These are phyloP conservation scores for Folsomia candida DNA, from an alignment of 2,888 invertebrate species.

Conservation along the genomic window DNA sequence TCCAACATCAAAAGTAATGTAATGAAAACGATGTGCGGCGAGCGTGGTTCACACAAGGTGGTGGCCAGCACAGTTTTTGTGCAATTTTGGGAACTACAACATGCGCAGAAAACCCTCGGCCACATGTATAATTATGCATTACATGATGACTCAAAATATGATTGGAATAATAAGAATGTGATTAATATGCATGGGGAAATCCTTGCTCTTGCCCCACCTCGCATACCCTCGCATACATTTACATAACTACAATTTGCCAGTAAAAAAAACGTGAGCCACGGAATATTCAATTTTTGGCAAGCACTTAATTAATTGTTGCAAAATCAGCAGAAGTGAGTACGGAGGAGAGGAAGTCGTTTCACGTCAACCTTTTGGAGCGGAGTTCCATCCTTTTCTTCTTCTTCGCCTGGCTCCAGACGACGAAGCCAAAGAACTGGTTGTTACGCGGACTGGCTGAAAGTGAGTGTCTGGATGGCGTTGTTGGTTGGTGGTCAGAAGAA, in stretches of 20 bases:
- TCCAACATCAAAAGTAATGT: not conserved
- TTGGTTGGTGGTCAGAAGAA: conserved; percentile 4
- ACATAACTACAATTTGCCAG: too few species aligned
- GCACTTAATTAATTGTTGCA: not conserved
- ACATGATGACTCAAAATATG: not conserved
- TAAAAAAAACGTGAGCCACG: not conserved
- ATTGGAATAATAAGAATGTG: not conserved
- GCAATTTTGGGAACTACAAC: not conserved
- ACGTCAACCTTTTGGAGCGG: too few species aligned
- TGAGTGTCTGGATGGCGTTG: too few species aligned
- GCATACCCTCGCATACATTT: too few species aligned
- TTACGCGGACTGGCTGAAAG: not conserved
- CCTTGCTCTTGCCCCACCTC: not conserved
- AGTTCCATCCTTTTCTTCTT: not conserved
- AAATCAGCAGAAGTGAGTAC: not conserved
- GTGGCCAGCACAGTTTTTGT: not conserved
- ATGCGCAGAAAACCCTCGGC: too few species aligned
- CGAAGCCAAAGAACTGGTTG: not conserved
- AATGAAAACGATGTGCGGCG: too few species aligned
- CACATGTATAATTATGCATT: not conserved
- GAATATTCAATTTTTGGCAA: not conserved
- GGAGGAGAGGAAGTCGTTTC: too few species aligned
- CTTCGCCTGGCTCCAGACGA: not conserved
- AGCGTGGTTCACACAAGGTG: too few species aligned
- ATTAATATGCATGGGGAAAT: not conserved